Base-by-base conservation (phyloP, 2,888 invertebrate species). In the Dorcus parallelipipedus region DNA sequence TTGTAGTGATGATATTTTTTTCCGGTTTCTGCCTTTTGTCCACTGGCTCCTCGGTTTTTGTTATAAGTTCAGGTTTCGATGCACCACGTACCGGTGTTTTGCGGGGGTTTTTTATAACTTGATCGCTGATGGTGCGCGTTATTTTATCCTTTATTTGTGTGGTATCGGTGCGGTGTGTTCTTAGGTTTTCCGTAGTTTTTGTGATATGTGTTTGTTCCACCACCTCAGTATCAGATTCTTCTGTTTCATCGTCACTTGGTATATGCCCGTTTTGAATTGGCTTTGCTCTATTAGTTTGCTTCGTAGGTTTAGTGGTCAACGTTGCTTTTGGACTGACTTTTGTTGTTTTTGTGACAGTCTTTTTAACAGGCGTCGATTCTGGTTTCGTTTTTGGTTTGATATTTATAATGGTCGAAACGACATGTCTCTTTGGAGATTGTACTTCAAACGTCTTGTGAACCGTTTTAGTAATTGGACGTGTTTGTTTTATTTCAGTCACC, bases 61-160 rank as follows among this genome's bases (percentile, higher is more conserved):
- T 9, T n/a, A 45, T 23, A 33, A 48, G 9, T 49, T 54, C 75
- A 9, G 60, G 52, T 57, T 56, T 58, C 48, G 40, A 9, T 42
- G 49, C 40, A 1, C n/a, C 69, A 62, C 56, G 65, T 62, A 80
- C 79, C 5, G 82, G 81, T 1, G 79, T 73, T 62, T 67, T 68
- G 67, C 80, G 80, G 62, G 79, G 79, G 1, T 79, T 72, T 72
- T 83, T 85, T 7, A 84, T 79, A n/a, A 81, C 73, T 54, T 80
- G 80, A 56, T 86, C 86, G 69, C 84, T 86, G 3, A 80, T 76
- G 20, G 85, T 84, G 41, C 85, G 80, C 3, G 79, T 80, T 43
- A 84, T 80, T 73, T 82, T 83, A 17, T 49, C 14, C 42, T 42
- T 42, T 17, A 8, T 7, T 42, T 69, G 61, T 43, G 26, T 33